Evolutionary conservation across 2,888 invertebrate species (phyloP).

Genomic region (Seira musarum): DNA sequence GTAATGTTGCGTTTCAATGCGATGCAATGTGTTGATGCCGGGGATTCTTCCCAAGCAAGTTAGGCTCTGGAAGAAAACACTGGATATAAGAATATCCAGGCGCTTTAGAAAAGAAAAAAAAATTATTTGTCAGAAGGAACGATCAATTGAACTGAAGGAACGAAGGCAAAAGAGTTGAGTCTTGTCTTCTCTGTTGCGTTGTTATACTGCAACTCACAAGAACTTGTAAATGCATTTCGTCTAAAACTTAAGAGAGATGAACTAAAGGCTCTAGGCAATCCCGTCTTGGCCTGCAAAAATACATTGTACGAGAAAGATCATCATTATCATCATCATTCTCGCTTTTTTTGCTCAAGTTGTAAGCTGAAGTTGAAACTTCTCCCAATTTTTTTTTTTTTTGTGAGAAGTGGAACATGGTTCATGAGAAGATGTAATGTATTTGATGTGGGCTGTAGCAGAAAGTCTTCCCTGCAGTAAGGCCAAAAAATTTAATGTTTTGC

Average conservation of each 20-base stretch:
- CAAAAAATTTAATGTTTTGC: slow-evolving; percentile 5
- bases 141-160: slow-evolving; percentile 1
- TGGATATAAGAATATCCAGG: background rate
- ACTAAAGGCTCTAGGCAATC: background rate
- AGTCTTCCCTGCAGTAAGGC: too few species aligned
- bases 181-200: background rate
- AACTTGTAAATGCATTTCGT: background rate
- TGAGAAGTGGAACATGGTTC: too few species aligned
- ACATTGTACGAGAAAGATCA: too few species aligned
- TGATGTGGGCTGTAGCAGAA: too few species aligned
- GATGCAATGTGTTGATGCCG: background rate
- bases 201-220: background rate
- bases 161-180: background rate
- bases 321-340: too few species aligned
- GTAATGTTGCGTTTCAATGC: background rate
- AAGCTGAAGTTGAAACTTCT: too few species aligned
- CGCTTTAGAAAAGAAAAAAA: too few species aligned
- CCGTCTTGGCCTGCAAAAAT: too few species aligned
- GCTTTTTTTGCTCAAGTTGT: too few species aligned
- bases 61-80: slow-evolving; percentile 4
- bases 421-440: too few species aligned
- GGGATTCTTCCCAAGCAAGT: background rate
- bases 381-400: too few species aligned
- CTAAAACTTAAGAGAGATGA: too few species aligned
- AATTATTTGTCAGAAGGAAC: background rate